Conservation (phyloP, 2,797 vertebrate genomes). For the Danio albolineatus region DNA sequence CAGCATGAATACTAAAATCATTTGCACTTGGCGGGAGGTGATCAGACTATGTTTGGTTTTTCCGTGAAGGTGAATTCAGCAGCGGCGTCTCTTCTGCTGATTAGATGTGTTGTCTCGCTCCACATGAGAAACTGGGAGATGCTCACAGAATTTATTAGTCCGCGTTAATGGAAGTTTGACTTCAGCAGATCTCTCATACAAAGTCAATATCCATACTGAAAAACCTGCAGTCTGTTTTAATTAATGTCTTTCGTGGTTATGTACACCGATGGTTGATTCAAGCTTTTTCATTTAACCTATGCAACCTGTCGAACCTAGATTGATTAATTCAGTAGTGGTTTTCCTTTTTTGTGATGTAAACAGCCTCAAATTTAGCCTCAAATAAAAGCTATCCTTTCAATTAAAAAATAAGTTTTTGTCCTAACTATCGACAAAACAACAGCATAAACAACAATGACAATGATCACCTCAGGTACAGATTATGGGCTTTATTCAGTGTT, state of each 20-base stretch:
- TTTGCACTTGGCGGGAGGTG: slow-evolving; percentile 26
- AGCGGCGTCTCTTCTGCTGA: not conserved
- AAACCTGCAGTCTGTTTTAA: not conserved
- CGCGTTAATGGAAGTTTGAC: slow-evolving; percentile 48
- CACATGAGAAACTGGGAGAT: slow-evolving; percentile 14
- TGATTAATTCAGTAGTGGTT: not conserved
- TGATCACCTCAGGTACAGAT: too few relatives aligned
- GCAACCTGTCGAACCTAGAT: not conserved
- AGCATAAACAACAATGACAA: too few relatives aligned
- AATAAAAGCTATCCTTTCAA: too few relatives aligned
- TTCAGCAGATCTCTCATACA: slow-evolving; percentile 19
- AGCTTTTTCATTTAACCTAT: not conserved
- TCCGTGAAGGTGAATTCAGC: slow-evolving; percentile 31
- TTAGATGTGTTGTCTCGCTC: slow-evolving; percentile 23
- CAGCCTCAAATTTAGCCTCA: not conserved
- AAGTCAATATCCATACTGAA: slow-evolving; percentile 11
- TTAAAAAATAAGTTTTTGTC: too few relatives aligned
- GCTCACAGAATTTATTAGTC: slow-evolving; percentile 23
- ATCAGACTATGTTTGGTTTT: slow-evolving; percentile 26
- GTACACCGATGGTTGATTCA: not conserved
- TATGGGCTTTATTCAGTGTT: too few relatives aligned
- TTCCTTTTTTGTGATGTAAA: not conserved
- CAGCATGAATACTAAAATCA: slow-evolving; percentile 27
- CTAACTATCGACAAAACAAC: too few relatives aligned
- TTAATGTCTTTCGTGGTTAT: slow-evolving; percentile 11